These are phyloP conservation scores for Oreochromis aureus DNA, from an alignment of 2,113 vertebrate genomes.

Conservation along the genomic window DNA sequence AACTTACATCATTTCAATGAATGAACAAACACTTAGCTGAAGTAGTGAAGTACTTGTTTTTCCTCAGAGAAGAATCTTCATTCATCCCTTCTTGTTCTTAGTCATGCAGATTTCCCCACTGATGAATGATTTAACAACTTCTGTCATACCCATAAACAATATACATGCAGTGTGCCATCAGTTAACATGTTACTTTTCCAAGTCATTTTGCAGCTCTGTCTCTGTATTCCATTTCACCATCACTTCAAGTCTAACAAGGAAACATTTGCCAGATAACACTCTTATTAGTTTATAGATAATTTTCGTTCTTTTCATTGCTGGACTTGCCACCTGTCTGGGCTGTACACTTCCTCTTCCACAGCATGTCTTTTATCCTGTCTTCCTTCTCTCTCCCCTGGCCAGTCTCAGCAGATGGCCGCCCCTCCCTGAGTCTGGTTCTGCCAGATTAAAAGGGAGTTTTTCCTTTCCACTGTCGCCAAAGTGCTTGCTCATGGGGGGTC, in stretches of 20 bases:
- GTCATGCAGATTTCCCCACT: background rate
- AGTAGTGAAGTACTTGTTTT: background rate
- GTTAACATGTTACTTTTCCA: background rate
- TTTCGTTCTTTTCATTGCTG: background rate
- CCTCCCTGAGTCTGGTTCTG: background rate
- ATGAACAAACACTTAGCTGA: background rate
- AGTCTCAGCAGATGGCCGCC: background rate
- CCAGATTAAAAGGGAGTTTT: background rate
- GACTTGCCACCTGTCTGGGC: background rate
- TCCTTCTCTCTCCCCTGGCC: background rate
- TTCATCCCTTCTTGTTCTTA: background rate
- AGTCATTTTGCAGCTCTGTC: background rate
- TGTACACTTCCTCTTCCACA: background rate
- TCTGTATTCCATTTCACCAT: background rate
- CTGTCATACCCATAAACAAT: background rate
- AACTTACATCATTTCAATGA: background rate
- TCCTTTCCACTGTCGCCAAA: background rate
- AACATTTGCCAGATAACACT: background rate
- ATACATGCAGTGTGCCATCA: background rate
- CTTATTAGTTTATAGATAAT: background rate
- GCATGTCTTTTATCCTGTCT: background rate
- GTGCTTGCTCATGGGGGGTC: background rate
- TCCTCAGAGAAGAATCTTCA: background rate
- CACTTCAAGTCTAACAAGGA: background rate
- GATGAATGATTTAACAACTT: background rate